phyloP scores from a whole-genome alignment of 2,113 vertebrate genomes.

The Psilopsiagon aymara region DNA sequence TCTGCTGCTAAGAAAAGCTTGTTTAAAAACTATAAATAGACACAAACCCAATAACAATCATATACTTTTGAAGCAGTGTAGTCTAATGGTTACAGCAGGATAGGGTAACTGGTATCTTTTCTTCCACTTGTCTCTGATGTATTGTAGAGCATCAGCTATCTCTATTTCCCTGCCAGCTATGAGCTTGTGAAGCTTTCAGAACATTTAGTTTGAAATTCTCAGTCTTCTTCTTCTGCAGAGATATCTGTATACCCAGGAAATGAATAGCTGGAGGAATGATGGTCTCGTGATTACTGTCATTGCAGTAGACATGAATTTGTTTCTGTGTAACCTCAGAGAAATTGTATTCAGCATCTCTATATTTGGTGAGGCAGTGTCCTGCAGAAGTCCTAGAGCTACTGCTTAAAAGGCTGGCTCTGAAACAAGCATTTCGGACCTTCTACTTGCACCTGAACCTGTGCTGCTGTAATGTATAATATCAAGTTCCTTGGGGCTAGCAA shows the following conservation, averaged over 20 bases:
- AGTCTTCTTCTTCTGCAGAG: background rate
- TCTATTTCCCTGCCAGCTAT: background rate
- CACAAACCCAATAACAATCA: background rate
- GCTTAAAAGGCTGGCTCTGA: background rate
- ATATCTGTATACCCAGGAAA: background rate
- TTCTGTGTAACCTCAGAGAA: background rate
- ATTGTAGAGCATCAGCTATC: background rate
- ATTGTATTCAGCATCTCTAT: background rate
- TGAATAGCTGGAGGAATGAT: background rate
- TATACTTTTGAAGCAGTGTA: background rate
- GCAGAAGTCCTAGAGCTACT: background rate
- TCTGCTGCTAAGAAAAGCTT: constrained; percentile 22
- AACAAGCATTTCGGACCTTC: background rate
- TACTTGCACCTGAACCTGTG: background rate
- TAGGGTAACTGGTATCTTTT: background rate
- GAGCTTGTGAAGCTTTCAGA: background rate
- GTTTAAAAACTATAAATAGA: constrained; percentile 31
- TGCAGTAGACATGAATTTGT: background rate
- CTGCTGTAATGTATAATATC: background rate
- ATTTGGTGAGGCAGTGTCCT: background rate
- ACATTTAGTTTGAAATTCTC: background rate
- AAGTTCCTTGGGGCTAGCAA: background rate
- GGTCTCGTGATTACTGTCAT: background rate
- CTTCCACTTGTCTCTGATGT: background rate
- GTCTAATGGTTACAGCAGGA: background rate